Base-by-base conservation (phyloP, 2,113 vertebrate species). In the human region DNA sequence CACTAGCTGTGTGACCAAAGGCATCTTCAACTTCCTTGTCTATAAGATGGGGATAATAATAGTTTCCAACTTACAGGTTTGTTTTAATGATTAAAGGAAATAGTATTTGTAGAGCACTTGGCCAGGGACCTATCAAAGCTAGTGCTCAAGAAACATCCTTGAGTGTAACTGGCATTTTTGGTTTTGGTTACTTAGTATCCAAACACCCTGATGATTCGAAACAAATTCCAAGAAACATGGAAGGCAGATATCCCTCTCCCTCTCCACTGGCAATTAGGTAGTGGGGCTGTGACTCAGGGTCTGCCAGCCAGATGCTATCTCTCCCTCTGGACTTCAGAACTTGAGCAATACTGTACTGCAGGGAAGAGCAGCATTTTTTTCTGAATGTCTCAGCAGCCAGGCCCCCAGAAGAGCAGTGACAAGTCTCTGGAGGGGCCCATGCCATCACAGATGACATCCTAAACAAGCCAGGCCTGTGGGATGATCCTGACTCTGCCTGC, bases 171-270 rank as follows among this genome's bases (percentile, higher is more conserved):
- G 59, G 93, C 78, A 90, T 50, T 96, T 95, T 93, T 66, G 7
- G 48, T 64, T 96, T 96, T 40, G 85, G 13, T 95, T 89, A 75
- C 43, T 96, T 40, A 52, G 45, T 86, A 90, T 87, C 32, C 82
- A 94, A 93, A 89, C 43, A 61, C 22, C 61, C 32, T 88, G 70
- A 95, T 90, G 40, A 89, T 96, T 25, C 92, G 57, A 97, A 96
- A 64, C 83, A 94, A 95, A 94, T 85, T 35, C 66, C 8, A 3
- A 96, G 38, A 81, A 64, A 94, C 45, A 57, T 0, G 1, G 50
- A 64, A 95, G 52, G 59, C n/a, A 94, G 43, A 86, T 82, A 92
- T 43, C 81, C 66, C 11, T 90, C n/a, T 73, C 32, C 35, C n/a
- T 66, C 32, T 84, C 43, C 73, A 48, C 38, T 35, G 14, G 43